These are phyloP conservation scores for Xiphorhynchus erythropygius DNA, from an alignment of 2,797 vertebrate genomes.

Conservation along the genomic window DNA sequence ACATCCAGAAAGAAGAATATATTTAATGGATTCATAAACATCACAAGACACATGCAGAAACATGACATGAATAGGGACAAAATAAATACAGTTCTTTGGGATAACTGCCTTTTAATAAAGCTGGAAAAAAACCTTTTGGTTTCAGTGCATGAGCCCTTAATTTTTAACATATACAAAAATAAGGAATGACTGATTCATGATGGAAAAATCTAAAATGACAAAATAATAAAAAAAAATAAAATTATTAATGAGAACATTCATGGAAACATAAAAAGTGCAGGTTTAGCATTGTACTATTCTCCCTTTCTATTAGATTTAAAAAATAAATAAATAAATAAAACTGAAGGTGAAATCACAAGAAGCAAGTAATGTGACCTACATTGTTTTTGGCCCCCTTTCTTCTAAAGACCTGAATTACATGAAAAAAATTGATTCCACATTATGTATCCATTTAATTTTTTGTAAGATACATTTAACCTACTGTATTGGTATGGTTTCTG, in stretches of 20 bases:
- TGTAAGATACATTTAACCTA: not conserved
- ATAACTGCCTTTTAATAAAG: not conserved
- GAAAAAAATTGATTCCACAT: not conserved
- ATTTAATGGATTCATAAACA: not conserved
- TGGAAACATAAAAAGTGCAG: not conserved
- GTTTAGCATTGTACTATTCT: not conserved
- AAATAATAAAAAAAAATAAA: not conserved
- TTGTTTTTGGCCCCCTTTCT: not conserved
- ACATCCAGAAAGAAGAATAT: not conserved
- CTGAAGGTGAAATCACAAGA: not conserved
- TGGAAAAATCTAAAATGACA: not conserved
- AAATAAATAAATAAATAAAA: not conserved
- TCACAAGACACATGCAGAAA: not conserved
- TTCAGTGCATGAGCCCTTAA: not conserved
- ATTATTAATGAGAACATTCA: not conserved
- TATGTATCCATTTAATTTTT: not conserved
- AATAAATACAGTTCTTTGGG: not conserved
- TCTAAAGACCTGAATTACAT: not conserved
- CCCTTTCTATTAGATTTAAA: not conserved
- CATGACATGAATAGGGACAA: not conserved
- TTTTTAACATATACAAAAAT: not conserved
- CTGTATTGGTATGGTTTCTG: not conserved
- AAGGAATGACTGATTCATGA: not conserved
- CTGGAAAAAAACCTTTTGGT: not conserved
- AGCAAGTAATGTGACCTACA: not conserved